Base-by-base conservation (phyloP, 1,140 invertebrate genomes). In the Rhopalosiphum maidis region DNA sequence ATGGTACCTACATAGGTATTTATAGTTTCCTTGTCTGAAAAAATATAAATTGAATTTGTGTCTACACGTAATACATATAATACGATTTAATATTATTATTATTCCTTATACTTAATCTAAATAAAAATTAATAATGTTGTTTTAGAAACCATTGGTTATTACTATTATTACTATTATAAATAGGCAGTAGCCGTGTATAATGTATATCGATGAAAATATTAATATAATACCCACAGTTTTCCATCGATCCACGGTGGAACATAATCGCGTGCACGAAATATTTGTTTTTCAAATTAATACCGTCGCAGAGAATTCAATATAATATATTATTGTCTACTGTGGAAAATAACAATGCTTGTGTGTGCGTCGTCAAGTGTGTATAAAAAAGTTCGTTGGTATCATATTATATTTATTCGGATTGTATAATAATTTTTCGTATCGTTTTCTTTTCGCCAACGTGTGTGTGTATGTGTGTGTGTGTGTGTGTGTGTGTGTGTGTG, bases 201-300 rank as follows among this genome's bases (percentile, higher is more conserved):
- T 77, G 30, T 77, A 77, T 77, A 77, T 35, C 60, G 30, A 43
- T n/a, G 11, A 0, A 43, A 43, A 43, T n/a, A 51, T 51, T 51
- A 46, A n/a, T 60, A n/a, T 48, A 30, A 41, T 46, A 46, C 15
- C 5, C 30, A 55, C 51, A 11, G n/a, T 89, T 51, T 51, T 55
- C 25, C 35, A 55, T 89, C 51, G 51, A 89, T 89, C 22, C n/a
- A 6, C 43, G 1, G 37, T 35, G 8, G n/a, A 88, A 51, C 18
- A 88, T 3, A 41, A 55, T 89, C 35, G 88, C 88, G 88, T 89
- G 88, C 88, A 89, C 51, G 87, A 89, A 89, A 89, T 89, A 89
- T 89, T 89, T 89, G 88, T 89, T 89, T 89, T 89, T 89, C 2
- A 89, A 41, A 89, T 89, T 89, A 89, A 55, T 15, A 41, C 51